A percentile compares a stretch with the other conserved stretches of the same genome.
Evolutionary conservation across 2,888 invertebrate species (phyloP).

Genomic region (Galerucella calmariensis): DNA sequence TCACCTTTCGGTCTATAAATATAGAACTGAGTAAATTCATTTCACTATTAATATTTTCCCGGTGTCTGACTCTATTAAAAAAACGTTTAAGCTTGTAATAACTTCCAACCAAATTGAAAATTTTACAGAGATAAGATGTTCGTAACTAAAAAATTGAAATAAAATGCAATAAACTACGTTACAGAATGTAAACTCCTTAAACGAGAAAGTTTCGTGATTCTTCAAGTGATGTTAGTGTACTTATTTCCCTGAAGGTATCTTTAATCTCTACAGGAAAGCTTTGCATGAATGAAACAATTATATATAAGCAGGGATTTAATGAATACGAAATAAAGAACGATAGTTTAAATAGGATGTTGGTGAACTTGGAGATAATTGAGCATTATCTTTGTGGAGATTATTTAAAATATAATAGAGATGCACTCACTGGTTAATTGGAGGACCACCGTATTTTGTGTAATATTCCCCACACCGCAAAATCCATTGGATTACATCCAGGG

Average conservation of each 20-base stretch:
- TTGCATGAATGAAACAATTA: neutral
- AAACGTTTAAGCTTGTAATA: neutral
- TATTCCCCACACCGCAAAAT: too few species aligned
- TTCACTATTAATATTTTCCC: too few species aligned
- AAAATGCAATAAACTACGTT: neutral
- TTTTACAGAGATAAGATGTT: neutral
- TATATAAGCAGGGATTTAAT: neutral
- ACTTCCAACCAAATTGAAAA: neutral
- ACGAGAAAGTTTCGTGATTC: neutral
- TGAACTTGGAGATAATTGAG: neutral
- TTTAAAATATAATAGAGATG: neutral
- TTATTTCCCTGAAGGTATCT: neutral
- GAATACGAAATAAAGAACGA: neutral
- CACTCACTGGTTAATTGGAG: neutral
- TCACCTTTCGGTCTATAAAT: too few species aligned
- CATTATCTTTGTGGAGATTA: neutral
- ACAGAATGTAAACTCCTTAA: neutral
- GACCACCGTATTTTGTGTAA: too few species aligned
- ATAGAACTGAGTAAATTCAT: too few species aligned
- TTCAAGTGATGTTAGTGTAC: constrained; percentile 3
- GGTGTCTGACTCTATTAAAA: too few species aligned
- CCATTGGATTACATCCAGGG: too few species aligned
- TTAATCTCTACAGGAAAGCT: neutral
- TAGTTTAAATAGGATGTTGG: neutral
- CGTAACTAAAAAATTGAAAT: neutral